These are phyloP conservation scores for Limnephilus marmoratus DNA, from an alignment of 2,888 invertebrate species.

Conservation along the genomic window DNA sequence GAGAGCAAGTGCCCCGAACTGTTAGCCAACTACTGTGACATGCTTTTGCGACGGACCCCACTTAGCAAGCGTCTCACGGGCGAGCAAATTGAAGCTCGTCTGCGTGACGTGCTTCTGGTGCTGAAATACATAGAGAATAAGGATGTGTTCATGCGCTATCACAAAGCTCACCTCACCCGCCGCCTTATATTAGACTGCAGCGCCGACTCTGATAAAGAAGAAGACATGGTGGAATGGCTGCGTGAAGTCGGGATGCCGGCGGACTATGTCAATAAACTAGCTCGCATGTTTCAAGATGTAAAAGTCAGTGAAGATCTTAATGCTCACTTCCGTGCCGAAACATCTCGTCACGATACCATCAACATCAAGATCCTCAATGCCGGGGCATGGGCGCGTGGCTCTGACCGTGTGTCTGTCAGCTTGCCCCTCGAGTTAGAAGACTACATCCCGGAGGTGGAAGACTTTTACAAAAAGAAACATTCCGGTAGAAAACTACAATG, in stretches of 20 bases:
- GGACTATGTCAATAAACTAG: slow-evolving; percentile 98
- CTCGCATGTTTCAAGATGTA: slow-evolving; percentile 98
- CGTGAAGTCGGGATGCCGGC: slow-evolving; percentile 99
- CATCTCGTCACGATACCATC: slow-evolving; percentile 90
- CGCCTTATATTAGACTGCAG: slow-evolving; percentile 97
- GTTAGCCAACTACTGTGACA: slow-evolving; percentile 99
- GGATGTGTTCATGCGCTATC: slow-evolving; percentile 99
- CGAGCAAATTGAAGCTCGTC: slow-evolving; percentile 96
- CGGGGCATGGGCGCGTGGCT: slow-evolving; percentile 98
- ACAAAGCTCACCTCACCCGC: slow-evolving; percentile 98
- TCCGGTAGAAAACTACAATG: slow-evolving; percentile 98
- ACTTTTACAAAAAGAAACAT: slow-evolving; percentile 98
- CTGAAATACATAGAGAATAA: slow-evolving; percentile 99
- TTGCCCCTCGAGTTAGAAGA: slow-evolving; percentile 98
- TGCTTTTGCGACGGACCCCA: slow-evolving; percentile 96
- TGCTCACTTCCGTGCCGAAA: slow-evolving; percentile 92
- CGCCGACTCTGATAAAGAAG: slow-evolving; percentile 99
- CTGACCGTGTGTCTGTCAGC: slow-evolving; percentile 96
- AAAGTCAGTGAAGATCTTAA: slow-evolving; percentile 98
- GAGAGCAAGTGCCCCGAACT: slow-evolving; percentile 99
- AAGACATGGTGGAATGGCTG: slow-evolving; percentile 99
- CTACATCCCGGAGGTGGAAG: slow-evolving; percentile 99
- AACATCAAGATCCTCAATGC: slow-evolving; percentile 99
- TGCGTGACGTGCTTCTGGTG: slow-evolving; percentile 95
- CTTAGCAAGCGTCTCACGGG: slow-evolving; percentile 96